A percentile compares a stretch with the other conserved stretches of the same genome.
Evolutionary conservation across 2,113 vertebrate species (phyloP).

Genomic region (Heterotilapia buettikoferi): DNA sequence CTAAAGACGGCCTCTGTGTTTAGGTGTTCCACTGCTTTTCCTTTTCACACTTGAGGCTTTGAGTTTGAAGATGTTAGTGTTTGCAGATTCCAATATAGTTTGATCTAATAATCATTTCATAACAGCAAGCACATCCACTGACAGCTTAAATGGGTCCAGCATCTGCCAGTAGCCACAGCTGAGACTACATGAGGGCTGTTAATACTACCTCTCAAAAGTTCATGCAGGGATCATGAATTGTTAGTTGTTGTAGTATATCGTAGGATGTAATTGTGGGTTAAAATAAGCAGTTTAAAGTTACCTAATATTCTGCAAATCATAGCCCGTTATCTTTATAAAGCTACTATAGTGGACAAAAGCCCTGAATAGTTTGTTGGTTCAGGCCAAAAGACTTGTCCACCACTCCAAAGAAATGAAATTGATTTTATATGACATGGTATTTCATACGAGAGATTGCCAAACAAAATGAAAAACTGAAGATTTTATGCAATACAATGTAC

Average conservation of each 20-base stretch:
- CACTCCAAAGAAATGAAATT: not conserved
- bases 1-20: not conserved
- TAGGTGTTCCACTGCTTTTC: not conserved
- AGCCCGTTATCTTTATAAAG: not conserved
- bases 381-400: not conserved
- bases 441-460: not conserved
- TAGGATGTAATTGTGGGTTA: not conserved
- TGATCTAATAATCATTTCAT: not conserved
- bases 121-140: not conserved
- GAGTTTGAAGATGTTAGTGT: not conserved
- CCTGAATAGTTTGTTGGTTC: not conserved
- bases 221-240: not conserved
- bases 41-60: not conserved
- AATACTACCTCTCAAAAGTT: not conserved
- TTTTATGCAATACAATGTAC: not conserved
- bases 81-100: not conserved
- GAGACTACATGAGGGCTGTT: not conserved
- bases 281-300: not conserved
- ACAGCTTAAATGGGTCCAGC: not conserved
- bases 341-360: not conserved
- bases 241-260: not conserved
- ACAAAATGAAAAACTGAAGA: not conserved
- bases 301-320: not conserved
- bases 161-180: not conserved
- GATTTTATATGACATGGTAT: not conserved